Conservation (phyloP, 2,113 vertebrate genomes). For the Aplodontia rufa region DNA sequence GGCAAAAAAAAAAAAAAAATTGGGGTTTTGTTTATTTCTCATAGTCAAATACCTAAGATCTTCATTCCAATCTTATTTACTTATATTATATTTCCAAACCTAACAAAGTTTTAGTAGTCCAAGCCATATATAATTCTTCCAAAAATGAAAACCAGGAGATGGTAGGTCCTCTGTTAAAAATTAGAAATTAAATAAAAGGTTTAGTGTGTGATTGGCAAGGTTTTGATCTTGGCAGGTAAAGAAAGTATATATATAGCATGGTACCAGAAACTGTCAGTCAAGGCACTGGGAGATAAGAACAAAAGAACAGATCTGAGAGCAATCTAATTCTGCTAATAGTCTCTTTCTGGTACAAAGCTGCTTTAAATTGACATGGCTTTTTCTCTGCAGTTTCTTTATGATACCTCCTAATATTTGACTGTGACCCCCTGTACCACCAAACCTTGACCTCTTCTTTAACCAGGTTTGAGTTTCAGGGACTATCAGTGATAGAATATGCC, state of each 20-base stretch:
- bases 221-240: background rate
- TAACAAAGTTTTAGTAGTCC: background rate
- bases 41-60: background rate
- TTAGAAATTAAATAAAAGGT: background rate
- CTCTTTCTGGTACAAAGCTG: background rate
- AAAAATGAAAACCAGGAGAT: background rate
- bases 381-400: background rate
- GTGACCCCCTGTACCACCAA: background rate
- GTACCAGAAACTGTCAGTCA: background rate
- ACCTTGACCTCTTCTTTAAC: background rate
- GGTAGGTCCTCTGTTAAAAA: background rate
- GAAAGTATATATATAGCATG: background rate
- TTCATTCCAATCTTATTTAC: background rate
- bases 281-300: background rate
- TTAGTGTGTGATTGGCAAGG: background rate
- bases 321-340: background rate
- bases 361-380: background rate
- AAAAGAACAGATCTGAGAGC: background rate
- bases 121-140: background rate
- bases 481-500: background rate
- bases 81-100: background rate
- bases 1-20: background rate
- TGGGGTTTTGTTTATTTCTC: background rate
- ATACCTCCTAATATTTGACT: background rate
- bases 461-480: background rate